Conservation (phyloP, 2,888 invertebrate genomes). For the Eubasilissa splendida region DNA sequence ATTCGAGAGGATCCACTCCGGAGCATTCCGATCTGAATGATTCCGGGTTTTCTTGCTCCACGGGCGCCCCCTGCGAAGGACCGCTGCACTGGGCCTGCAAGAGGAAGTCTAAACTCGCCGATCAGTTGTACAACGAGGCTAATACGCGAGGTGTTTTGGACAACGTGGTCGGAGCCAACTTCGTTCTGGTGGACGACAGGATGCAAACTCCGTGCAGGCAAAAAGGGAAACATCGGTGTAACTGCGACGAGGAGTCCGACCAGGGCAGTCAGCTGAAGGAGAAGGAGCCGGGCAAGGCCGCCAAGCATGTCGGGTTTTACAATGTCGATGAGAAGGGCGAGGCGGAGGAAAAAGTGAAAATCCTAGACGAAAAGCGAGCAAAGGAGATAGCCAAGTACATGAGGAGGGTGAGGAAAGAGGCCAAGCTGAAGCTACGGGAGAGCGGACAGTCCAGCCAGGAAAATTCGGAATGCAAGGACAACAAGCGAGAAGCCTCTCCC, state of each 20-base stretch:
- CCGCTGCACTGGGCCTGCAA: slow-evolving; percentile 39
- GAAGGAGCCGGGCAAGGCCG: slow-evolving; percentile 59
- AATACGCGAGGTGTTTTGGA: slow-evolving; percentile 52
- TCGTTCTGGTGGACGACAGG: slow-evolving; percentile 76
- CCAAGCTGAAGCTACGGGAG: slow-evolving; percentile 67
- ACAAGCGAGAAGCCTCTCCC: neutral
- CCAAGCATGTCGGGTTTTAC: slow-evolving; percentile 59
- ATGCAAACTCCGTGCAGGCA: slow-evolving; percentile 81
- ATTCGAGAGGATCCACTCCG: slow-evolving; percentile 58
- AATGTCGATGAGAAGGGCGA: slow-evolving; percentile 56
- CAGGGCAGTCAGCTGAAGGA: slow-evolving; percentile 60
- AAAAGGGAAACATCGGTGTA: slow-evolving; percentile 85
- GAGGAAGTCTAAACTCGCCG: slow-evolving; percentile 50
- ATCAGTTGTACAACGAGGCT: slow-evolving; percentile 41
- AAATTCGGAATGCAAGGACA: slow-evolving; percentile 46
- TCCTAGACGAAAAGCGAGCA: slow-evolving; percentile 65
- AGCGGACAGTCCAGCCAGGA: slow-evolving; percentile 61
- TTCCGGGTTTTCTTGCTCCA: slow-evolving; percentile 39
- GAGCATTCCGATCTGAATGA: slow-evolving; percentile 58
- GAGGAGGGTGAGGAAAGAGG: slow-evolving; percentile 68
- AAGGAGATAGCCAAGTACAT: slow-evolving; percentile 72
- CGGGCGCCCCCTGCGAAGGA: slow-evolving; percentile 20
- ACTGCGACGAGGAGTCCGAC: slow-evolving; percentile 81
- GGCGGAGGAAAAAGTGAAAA: slow-evolving; percentile 63
- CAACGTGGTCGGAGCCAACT: slow-evolving; percentile 53